Conservation (phyloP, 2,888 invertebrate genomes). For the Dynastes tityus region DNA sequence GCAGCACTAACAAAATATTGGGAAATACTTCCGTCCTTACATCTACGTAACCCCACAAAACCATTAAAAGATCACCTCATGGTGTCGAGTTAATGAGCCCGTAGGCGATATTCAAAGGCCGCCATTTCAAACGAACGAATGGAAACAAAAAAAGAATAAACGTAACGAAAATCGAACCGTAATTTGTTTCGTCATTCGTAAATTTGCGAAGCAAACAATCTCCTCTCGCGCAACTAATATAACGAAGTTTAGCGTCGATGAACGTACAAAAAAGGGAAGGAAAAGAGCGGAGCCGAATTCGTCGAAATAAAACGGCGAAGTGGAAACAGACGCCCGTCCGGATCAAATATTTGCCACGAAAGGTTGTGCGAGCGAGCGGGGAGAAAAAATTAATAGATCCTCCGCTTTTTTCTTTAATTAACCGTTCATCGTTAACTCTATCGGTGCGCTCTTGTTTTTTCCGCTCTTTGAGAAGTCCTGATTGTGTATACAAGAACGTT, state of each 20-base stretch:
- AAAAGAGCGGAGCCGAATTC: background rate
- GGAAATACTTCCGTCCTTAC: no score
- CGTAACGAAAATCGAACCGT: background rate
- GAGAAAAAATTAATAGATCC: constrained; percentile 12
- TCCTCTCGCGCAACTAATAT: background rate
- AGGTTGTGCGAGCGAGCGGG: background rate
- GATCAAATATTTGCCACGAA: constrained; percentile 9
- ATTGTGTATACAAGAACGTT: background rate
- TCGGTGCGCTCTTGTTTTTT: constrained; percentile 3
- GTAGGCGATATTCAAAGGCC: background rate
- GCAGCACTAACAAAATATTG: no score
- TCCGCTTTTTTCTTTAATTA: constrained; percentile 3
- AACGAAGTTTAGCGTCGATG: constrained; percentile 5
- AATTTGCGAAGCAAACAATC: constrained; percentile 32
- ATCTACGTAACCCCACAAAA: no score
- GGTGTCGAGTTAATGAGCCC: background rate
- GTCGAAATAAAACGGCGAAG: constrained; percentile 1
- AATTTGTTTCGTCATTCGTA: constrained; percentile 23
- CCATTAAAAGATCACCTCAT: no score
- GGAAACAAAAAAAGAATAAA: background rate
- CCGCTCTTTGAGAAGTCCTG: background rate
- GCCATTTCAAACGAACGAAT: background rate
- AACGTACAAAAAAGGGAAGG: background rate
- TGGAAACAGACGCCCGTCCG: constrained; percentile 9
- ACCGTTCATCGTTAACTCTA: background rate